phyloP scores from a whole-genome alignment of 2,888 invertebrate genomes.

The Globia sparganii region DNA sequence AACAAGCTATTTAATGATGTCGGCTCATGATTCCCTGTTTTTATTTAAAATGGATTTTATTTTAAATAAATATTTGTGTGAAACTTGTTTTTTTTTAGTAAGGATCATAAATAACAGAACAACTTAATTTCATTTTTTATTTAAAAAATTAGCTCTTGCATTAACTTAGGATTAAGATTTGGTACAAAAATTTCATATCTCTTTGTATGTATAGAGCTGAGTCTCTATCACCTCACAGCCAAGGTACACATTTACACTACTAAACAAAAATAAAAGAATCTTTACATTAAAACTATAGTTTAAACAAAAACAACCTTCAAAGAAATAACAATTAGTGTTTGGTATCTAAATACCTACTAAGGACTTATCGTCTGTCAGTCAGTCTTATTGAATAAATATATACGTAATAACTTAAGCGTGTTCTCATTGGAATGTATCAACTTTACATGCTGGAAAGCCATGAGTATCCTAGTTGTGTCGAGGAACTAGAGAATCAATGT shows the following conservation, averaged over 20 bases:
- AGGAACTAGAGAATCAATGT: constrained; percentile 52
- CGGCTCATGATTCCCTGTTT: constrained; percentile 60
- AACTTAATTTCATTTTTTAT: constrained; percentile 67
- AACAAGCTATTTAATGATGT: constrained; percentile 60
- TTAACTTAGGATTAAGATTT: constrained; percentile 72
- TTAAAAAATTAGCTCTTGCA: constrained; percentile 73
- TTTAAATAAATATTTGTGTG: constrained; percentile 71
- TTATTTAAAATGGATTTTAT: constrained; percentile 65
- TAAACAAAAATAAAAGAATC: constrained; percentile 62
- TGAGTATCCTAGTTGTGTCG: constrained; percentile 71
- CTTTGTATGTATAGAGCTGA: constrained; percentile 72
- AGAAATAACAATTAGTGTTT: constrained; percentile 70
- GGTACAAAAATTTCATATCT: constrained; percentile 76
- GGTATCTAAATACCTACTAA: constrained; percentile 71
- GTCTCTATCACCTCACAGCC: constrained; percentile 84
- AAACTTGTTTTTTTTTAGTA: constrained; percentile 71
- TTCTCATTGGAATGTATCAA: constrained; percentile 76
- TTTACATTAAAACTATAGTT: constrained; percentile 65
- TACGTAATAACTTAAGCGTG: constrained; percentile 72
- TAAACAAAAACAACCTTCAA: constrained; percentile 72
- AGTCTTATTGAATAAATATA: constrained; percentile 81
- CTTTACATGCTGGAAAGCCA: constrained; percentile 68
- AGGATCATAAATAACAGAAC: constrained; percentile 39
- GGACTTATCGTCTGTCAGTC: constrained; percentile 78
- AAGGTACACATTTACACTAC: constrained; percentile 72